Evolutionary conservation across 2,797 vertebrate genomes (phyloP).

Genomic region (Momotus momota): DNA sequence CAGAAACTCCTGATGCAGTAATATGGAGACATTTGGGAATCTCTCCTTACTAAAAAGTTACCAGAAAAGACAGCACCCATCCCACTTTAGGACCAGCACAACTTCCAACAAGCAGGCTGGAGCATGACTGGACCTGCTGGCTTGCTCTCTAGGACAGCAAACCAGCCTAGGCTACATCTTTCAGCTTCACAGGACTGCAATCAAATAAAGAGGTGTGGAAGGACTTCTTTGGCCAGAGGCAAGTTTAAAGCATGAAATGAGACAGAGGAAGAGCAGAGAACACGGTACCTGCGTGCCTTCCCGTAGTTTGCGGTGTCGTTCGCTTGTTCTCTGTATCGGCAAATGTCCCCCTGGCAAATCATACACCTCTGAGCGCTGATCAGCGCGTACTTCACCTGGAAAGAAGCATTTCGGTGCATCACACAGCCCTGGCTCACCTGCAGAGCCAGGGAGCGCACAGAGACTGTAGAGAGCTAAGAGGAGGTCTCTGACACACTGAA

Average conservation of each 20-base stretch:
- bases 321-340: slow-evolving; percentile 95
- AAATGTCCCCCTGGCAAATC: slow-evolving; percentile 98
- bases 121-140: background rate
- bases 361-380: slow-evolving; percentile 97
- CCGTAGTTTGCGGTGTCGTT: slow-evolving; percentile 95
- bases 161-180: background rate
- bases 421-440: background rate
- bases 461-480: background rate
- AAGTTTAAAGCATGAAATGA: background rate
- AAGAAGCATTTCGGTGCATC: background rate
- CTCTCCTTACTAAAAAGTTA: background rate
- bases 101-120: background rate
- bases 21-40: background rate
- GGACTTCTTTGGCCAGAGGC: background rate
- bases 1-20: background rate
- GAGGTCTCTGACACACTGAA: background rate
- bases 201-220: background rate
- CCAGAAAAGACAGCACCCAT: background rate
- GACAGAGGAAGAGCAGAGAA: background rate
- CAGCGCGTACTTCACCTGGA: slow-evolving; percentile 95
- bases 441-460: background rate
- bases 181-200: background rate
- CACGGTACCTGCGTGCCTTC: slow-evolving; percentile 93
- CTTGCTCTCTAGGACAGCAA: background rate
- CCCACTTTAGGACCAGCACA: background rate